Conservation (phyloP, 2,797 vertebrate genomes). For the Melanotaenia trifasciata region DNA sequence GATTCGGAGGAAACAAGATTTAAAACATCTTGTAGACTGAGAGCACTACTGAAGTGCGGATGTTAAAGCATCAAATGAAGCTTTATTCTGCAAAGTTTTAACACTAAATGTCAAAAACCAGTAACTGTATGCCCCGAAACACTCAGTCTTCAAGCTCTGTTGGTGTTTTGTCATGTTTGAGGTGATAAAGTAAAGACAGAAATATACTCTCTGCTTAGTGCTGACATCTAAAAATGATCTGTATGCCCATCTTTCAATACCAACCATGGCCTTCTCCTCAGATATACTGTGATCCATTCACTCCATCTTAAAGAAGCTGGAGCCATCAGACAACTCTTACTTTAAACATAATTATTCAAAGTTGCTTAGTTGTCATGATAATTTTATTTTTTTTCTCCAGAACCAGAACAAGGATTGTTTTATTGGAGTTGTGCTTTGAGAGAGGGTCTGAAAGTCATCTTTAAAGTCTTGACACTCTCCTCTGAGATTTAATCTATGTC, state of each 20-base stretch:
- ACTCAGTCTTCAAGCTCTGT: slow-evolving; percentile 11
- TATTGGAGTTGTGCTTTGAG: slow-evolving; percentile 36
- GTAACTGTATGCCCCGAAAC: not conserved
- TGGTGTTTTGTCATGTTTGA: slow-evolving; percentile 31
- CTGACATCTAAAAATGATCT: slow-evolving; percentile 43
- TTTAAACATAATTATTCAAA: slow-evolving; percentile 55
- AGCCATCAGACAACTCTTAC: slow-evolving; percentile 45
- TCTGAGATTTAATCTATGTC: slow-evolving; percentile 39
- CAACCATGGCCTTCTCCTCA: slow-evolving; percentile 30
- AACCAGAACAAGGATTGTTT: slow-evolving; percentile 41
- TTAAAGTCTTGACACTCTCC: slow-evolving; percentile 34
- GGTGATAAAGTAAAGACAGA: slow-evolving; percentile 36
- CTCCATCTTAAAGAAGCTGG: slow-evolving; percentile 15
- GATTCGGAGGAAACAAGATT: slow-evolving; percentile 8
- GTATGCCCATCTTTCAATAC: slow-evolving; percentile 31
- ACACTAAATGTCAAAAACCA: slow-evolving; percentile 16
- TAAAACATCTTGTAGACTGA: slow-evolving; percentile 7
- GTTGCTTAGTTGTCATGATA: slow-evolving; percentile 45
- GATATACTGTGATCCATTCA: slow-evolving; percentile 30
- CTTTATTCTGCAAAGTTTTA: slow-evolving; percentile 14
- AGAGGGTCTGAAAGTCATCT: slow-evolving; percentile 46
- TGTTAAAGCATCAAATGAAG: slow-evolving; percentile 12
- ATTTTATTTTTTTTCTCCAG: slow-evolving; percentile 53
- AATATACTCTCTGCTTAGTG: slow-evolving; percentile 36
- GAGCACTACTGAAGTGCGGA: slow-evolving; percentile 5